Percentiles rank a stretch among this genome's conserved stretches.
Evolutionary conservation across 1,140 invertebrate genomes (phyloP).

Genomic region (Pristionchus pacificus): DNA sequence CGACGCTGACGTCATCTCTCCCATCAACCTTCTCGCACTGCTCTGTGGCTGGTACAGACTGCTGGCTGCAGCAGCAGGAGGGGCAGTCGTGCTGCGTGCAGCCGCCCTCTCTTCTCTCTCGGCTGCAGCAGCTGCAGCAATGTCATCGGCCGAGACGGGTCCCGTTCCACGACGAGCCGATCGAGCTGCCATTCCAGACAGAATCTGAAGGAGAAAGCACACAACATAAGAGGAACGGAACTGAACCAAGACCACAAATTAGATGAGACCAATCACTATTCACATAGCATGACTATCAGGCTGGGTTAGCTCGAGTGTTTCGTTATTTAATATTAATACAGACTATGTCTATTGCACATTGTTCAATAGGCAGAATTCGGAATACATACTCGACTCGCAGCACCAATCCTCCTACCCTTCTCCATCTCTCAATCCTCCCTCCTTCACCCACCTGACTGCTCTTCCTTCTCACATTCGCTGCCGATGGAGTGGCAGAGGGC

Average conservation of each 20-base stretch:
- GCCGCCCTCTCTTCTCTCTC: too few relatives aligned
- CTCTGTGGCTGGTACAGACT: too few relatives aligned
- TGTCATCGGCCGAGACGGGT: constrained; percentile 23
- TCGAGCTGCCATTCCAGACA: constrained; percentile 18
- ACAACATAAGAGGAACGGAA: constrained; percentile 8
- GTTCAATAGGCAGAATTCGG: not conserved
- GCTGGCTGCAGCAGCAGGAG: too few relatives aligned
- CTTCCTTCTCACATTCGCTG: constrained; percentile 13
- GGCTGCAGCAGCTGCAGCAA: not conserved
- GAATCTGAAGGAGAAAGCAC: not conserved
- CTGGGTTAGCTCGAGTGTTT: constrained; percentile 2
- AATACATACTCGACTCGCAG: too few relatives aligned
- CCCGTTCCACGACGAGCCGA: constrained; percentile 31
- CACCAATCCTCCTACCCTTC: too few relatives aligned
- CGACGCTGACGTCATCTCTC: not conserved
- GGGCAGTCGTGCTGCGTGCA: too few relatives aligned
- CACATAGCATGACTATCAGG: not conserved
- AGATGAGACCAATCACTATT: not conserved
- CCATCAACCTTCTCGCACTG: too few relatives aligned
- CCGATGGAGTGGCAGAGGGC: constrained; percentile 10
- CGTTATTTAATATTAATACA: not conserved
- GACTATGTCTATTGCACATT: not conserved
- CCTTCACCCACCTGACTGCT: constrained; percentile 16
- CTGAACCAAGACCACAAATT: not conserved
- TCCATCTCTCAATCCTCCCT: too few relatives aligned